Conservation (phyloP, 2,888 invertebrate species). For the Metalampra italica region DNA sequence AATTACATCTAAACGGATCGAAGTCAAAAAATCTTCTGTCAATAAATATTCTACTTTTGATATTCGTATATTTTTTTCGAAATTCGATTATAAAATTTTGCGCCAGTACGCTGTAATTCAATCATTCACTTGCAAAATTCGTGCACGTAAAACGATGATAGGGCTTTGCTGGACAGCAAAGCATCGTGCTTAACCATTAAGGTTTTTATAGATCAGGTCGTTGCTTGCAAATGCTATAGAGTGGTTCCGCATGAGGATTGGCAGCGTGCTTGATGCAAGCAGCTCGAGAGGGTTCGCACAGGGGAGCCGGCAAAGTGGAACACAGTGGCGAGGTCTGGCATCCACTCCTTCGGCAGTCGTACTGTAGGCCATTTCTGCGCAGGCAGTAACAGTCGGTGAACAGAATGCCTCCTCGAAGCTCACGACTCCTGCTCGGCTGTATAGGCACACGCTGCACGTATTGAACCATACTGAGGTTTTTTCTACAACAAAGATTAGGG, state of each 20-base stretch:
- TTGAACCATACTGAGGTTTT: conserved; percentile 9
- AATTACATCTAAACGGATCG: conserved; percentile 39
- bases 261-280: conserved; percentile 49
- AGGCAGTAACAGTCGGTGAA: conserved; percentile 76
- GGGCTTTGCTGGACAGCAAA: too few species aligned
- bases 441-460: conserved; percentile 15
- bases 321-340: conserved; percentile 64
- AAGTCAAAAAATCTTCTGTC: conserved; percentile 43
- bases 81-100: conserved; percentile 21
- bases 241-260: conserved; percentile 61
- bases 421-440: conserved; percentile 53
- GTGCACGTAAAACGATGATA: too few species aligned
- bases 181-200: too few species aligned
- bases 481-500: neutral
- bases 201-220: neutral
- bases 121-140: conserved; percentile 1
- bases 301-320: conserved; percentile 44
- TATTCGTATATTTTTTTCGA: conserved; percentile 19
- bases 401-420: conserved; percentile 69
- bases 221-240: conserved; percentile 40
- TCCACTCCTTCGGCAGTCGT: conserved; percentile 71
- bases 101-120: conserved; percentile 14
- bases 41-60: conserved; percentile 30
- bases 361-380: conserved; percentile 77
- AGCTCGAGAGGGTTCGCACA: conserved; percentile 48